Evolutionary conservation across 1,140 invertebrate species (phyloP).

Genomic region (Leguminivora glycinivorella): DNA sequence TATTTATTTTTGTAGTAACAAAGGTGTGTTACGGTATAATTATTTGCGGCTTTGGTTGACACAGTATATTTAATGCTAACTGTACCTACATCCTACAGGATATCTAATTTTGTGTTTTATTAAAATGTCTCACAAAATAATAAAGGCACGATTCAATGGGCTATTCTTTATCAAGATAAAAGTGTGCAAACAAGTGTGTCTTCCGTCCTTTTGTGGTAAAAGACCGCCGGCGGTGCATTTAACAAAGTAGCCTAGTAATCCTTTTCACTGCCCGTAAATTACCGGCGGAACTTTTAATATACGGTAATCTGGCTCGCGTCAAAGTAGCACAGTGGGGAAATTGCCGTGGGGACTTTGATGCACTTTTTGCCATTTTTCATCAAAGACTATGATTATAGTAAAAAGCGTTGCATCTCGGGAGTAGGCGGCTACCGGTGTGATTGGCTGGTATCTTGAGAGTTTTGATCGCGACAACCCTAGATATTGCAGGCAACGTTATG

Average conservation of each 20-base stretch:
- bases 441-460: not conserved
- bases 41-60: no score
- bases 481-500: no score
- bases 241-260: slow-evolving; percentile 4
- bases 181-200: not conserved
- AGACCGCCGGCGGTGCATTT: not conserved
- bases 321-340: not conserved
- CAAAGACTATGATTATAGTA: not conserved
- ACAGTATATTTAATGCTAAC: no score
- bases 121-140: no score
- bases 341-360: not conserved
- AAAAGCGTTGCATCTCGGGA: not conserved
- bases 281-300: not conserved
- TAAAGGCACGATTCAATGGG: no score
- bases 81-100: no score
- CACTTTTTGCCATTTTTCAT: slow-evolving; percentile 3
- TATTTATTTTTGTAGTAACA: no score
- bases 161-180: not conserved
- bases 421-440: not conserved
- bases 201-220: not conserved
- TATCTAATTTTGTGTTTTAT: no score
- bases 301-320: not conserved
- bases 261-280: not conserved
- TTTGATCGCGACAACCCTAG: not conserved
- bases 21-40: no score